Conservation (phyloP, 2,797 vertebrate species). For the Myotis myotis region DNA sequence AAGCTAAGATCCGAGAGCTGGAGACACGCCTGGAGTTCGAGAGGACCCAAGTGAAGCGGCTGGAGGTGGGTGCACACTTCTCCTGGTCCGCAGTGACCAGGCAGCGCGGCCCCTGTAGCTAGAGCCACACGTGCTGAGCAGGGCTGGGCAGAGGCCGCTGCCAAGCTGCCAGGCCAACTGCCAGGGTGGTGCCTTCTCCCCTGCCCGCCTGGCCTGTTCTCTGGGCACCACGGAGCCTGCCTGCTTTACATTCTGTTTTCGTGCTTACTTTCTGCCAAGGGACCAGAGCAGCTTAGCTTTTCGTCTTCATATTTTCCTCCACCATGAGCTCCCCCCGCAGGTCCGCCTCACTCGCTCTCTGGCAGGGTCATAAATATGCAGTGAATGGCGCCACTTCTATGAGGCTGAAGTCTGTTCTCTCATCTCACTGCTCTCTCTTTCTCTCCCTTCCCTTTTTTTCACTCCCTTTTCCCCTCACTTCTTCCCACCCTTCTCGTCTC, state of each 20-base stretch:
- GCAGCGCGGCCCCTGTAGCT: not conserved
- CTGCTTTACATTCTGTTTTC: constrained; percentile 85
- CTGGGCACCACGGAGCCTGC: constrained; percentile 51
- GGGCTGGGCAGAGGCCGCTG: constrained; percentile 32
- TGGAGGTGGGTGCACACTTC: constrained; percentile 89
- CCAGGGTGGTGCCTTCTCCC: constrained; percentile 34
- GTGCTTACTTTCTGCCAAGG: constrained; percentile 78
- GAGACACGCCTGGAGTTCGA: constrained; percentile 98
- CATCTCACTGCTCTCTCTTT: not conserved
- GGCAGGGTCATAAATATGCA: constrained; percentile 86
- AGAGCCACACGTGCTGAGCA: not conserved
- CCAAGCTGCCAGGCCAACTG: constrained; percentile 53
- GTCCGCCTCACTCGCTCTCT: constrained; percentile 79
- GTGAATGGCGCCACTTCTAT: constrained; percentile 77
- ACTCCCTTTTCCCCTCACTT: not conserved
- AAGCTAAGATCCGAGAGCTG: constrained; percentile 96
- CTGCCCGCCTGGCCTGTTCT: constrained; percentile 53
- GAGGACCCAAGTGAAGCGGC: constrained; percentile 96
- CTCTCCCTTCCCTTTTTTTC: not conserved
- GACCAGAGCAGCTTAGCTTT: constrained; percentile 83
- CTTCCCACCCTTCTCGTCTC: not conserved
- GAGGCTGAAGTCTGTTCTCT: constrained; percentile 80
- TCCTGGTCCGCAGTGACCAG: accelerated
- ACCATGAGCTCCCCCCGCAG: constrained; percentile 55
- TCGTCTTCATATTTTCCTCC: constrained; percentile 85